Conservation (phyloP, 2,113 vertebrate species). For the Pomatorhinus ruficollis region DNA sequence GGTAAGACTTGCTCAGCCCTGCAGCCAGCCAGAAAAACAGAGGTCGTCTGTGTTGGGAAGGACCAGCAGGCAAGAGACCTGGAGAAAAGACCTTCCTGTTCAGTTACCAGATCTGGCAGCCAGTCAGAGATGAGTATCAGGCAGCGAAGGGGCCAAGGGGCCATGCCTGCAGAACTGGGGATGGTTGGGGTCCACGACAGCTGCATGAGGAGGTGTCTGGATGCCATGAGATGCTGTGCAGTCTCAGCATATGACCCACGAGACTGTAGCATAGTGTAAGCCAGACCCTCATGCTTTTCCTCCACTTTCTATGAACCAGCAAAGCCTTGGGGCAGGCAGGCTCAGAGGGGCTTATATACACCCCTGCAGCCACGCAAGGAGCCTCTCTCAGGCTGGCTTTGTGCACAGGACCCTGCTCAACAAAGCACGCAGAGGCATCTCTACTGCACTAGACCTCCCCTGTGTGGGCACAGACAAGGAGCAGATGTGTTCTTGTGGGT, state of each 20-base stretch:
- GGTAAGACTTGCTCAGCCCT: neutral
- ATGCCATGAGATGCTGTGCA: neutral
- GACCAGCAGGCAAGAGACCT: neutral
- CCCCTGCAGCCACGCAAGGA: neutral
- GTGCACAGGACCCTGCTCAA: neutral
- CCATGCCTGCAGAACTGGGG: neutral
- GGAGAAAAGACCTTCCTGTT: neutral
- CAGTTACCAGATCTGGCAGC: neutral
- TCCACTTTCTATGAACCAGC: neutral
- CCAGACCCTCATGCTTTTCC: neutral
- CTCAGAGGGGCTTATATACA: neutral
- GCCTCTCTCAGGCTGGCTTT: neutral
- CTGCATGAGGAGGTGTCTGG: neutral
- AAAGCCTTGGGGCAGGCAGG: neutral
- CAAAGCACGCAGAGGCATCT: neutral
- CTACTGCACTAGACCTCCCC: neutral
- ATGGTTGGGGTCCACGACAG: rapidly evolving
- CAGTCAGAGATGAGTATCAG: neutral
- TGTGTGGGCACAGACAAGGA: neutral
- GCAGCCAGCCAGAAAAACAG: neutral
- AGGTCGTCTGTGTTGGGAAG: neutral
- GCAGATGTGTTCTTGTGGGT: neutral
- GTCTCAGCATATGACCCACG: neutral
- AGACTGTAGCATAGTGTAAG: neutral
- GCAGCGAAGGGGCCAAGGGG: neutral